Percentiles rank a stretch among this genome's conserved stretches.
Conservation (phyloP, 1,140 invertebrate genomes). For the Artemia franciscana region DNA sequence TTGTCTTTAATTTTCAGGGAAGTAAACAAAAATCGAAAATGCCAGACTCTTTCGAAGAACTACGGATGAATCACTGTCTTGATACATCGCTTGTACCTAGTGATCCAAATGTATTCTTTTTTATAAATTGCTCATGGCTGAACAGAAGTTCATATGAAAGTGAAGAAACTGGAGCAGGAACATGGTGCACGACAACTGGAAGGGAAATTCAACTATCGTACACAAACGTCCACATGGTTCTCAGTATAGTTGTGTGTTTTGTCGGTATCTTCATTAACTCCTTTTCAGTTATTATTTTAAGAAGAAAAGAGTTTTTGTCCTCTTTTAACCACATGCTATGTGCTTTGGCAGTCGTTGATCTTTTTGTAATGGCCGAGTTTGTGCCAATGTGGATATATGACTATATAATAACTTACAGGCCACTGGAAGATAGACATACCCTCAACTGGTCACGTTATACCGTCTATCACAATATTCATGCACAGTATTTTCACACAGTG, state of each 20-base stretch:
- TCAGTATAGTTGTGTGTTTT: neutral
- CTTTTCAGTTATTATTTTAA: neutral
- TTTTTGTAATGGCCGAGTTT: neutral
- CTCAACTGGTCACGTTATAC: neutral
- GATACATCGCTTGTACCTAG: neutral
- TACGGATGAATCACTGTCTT: neutral
- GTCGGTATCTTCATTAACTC: neutral
- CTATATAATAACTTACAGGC: neutral
- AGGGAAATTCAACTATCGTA: neutral
- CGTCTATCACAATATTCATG: neutral
- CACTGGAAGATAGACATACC: neutral
- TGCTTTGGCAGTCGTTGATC: neutral
- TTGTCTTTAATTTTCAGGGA: too few species aligned
- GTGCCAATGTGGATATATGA: neutral
- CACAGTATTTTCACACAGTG: neutral
- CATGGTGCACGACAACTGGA: neutral
- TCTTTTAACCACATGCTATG: neutral
- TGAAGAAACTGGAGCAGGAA: neutral
- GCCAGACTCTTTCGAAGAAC: neutral
- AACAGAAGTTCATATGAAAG: neutral
- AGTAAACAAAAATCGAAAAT: neutral
- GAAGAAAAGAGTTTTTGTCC: neutral
- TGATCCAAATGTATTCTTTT: neutral
- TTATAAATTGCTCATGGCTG: neutral
- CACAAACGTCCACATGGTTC: neutral